These are phyloP conservation scores for Peromyscus nudipes DNA, from an alignment of 2,797 vertebrate species.

Conservation along the genomic window DNA sequence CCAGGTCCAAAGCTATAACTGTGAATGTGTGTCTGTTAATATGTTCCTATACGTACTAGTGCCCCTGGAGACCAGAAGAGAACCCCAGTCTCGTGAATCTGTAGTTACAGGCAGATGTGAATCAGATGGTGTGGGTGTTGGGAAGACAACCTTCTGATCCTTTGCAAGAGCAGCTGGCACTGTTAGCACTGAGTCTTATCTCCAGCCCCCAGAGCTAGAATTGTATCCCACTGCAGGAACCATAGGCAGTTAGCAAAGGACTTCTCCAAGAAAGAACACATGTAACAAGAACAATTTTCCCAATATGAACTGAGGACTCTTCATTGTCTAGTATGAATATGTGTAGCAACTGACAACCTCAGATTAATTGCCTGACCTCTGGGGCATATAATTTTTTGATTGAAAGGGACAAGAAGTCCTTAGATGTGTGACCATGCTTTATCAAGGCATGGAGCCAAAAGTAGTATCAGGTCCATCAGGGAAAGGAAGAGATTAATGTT, in stretches of 20 bases:
- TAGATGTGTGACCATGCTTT: background rate
- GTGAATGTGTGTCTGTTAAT: background rate
- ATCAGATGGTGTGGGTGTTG: background rate
- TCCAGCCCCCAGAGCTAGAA: background rate
- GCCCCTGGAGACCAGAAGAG: background rate
- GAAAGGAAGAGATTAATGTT: background rate
- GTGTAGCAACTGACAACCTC: background rate
- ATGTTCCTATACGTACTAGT: background rate
- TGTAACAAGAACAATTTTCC: too few relatives aligned
- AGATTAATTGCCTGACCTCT: background rate
- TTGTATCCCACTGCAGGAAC: background rate
- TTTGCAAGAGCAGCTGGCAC: background rate
- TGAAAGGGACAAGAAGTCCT: background rate
- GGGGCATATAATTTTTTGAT: background rate
- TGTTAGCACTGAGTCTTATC: background rate
- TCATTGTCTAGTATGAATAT: background rate
- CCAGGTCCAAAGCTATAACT: background rate
- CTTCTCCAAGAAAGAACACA: background rate
- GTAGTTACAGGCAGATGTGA: background rate
- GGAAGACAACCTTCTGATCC: background rate
- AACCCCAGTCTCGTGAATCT: background rate
- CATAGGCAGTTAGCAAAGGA: background rate
- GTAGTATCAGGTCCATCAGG: background rate
- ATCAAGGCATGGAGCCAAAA: slow-evolving; percentile 12
- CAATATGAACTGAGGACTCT: background rate